Conservation (phyloP, 2,797 vertebrate species). For the Galagoides demidoff region DNA sequence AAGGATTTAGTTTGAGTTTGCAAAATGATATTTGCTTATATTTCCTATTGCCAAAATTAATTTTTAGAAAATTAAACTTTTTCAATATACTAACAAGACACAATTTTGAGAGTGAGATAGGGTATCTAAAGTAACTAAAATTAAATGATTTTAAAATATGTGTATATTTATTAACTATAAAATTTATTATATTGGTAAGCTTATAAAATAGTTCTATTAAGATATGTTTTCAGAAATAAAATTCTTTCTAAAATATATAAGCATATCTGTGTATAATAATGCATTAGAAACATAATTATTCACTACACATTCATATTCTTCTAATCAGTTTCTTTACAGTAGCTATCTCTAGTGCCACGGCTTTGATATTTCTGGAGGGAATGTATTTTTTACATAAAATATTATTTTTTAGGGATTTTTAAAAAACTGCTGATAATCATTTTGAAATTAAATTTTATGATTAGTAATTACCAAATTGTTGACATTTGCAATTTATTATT, state of each 20-base stretch:
- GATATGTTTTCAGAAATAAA: conserved; percentile 51
- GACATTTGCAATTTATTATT: conserved; percentile 36
- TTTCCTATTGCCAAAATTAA: conserved; percentile 11
- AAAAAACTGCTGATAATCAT: neutral
- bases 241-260: conserved; percentile 27
- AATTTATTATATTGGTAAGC: neutral
- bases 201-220: conserved; percentile 42
- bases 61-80: conserved; percentile 42
- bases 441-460: conserved; percentile 48
- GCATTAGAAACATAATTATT: conserved; percentile 27
- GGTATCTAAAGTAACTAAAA: conserved; percentile 37
- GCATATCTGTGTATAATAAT: neutral
- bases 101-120: neutral
- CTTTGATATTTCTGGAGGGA: conserved; percentile 39
- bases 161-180: conserved; percentile 20
- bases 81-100: conserved; percentile 29
- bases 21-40: neutral
- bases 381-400: neutral
- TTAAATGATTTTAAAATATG: neutral
- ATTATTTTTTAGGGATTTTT: neutral
- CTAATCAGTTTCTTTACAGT: neutral
- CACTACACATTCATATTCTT: neutral
- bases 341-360: conserved; percentile 1
- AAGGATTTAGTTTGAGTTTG: neutral
- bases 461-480: conserved; percentile 34